Percentiles rank a stretch among this genome's conserved stretches.
These are phyloP conservation scores for Drosophila subpulchrella DNA, from an alignment of 1,140 invertebrate genomes.

Conservation along the genomic window DNA sequence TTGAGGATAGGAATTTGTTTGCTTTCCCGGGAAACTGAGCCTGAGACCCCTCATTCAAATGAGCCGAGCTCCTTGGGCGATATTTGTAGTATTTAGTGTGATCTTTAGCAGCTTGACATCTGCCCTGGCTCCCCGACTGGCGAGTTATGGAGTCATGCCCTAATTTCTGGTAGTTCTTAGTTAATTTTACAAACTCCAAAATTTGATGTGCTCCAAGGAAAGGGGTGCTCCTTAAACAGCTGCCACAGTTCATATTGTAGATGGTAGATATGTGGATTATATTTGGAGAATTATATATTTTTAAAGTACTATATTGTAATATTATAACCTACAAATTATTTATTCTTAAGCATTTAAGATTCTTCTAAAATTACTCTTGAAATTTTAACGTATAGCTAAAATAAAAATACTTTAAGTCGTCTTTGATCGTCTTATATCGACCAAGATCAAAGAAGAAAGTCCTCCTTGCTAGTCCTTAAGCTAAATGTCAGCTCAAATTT, in stretches of 20 bases:
- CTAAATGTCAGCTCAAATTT: conserved; percentile 63
- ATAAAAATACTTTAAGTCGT: no score
- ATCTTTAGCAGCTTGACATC: conserved; percentile 69
- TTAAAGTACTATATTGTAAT: no score
- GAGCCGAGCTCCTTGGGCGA: conserved; percentile 53
- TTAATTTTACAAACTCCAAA: conserved; percentile 53
- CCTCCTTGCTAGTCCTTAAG: background rate
- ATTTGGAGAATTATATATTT: no score
- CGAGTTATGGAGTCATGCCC: conserved; percentile 59
- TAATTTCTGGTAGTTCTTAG: conserved; percentile 66
- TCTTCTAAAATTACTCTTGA: no score
- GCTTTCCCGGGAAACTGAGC: conserved; percentile 60
- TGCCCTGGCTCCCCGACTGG: conserved; percentile 36
- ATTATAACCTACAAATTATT: no score
- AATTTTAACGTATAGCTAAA: no score
- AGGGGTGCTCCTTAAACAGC: conserved; percentile 17
- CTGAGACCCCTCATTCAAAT: conserved; percentile 56
- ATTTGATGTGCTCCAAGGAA: conserved; percentile 42
- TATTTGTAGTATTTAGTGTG: conserved; percentile 48
- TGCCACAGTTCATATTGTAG: background rate
- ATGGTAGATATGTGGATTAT: no score
- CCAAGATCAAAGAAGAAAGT: background rate
- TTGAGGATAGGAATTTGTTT: conserved; percentile 48
- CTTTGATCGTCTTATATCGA: background rate
- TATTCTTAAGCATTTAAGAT: no score